Evolutionary conservation across 1,140 invertebrate species (phyloP), one percentile per base, ranked within the genome.

Genomic region (Pseudomyrmex concolor): DNA sequence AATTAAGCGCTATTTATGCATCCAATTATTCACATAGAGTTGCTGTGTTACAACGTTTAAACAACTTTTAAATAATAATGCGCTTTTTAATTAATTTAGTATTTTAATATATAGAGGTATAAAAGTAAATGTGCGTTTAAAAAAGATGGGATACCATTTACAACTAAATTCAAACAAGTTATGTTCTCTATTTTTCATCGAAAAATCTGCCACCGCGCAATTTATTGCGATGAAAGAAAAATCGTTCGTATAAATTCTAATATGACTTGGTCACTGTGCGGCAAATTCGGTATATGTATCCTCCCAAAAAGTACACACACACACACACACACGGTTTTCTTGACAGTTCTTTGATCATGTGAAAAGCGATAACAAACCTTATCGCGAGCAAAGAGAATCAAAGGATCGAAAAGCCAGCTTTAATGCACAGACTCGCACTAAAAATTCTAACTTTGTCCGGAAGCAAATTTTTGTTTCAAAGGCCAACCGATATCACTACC

Each of bases 381-480:
- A 71, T 80, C 66, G 74, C n/a, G 66, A 22, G 2, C 55, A 80
- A 70, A 80, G 43, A n/a, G 76, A 80, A 80, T 80, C 66, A 80
- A 80, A 80, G 76, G 76, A 71, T 78, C 76, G 76, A 62, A 59
- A 70, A 66, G 66, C 66, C 54, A 59, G 76, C 76, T 80, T 80
- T 80, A 80, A 80, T 80, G 54, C 51, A 70, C 19, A 34, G 76
- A 80, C 54, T 25, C 43, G 8, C 15, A 13, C 76, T 59, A 71
- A 80, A 80, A 80, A 80, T 80, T 80, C 76, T 80, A 80, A 70
- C 76, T 80, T 80, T 80, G 66, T 80, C 66, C 76, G 76, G 54
- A 83, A 59, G 81, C 72, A 76, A 82, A 82, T 82, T 82, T 34
- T 74, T 62, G 60, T 82, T 76, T 74, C 71, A 82, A 82, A 82